A percentile compares a stretch with the other conserved stretches of the same genome.
phyloP scores from a whole-genome alignment of 2,797 vertebrate species.

The Clarias pachynema region DNA sequence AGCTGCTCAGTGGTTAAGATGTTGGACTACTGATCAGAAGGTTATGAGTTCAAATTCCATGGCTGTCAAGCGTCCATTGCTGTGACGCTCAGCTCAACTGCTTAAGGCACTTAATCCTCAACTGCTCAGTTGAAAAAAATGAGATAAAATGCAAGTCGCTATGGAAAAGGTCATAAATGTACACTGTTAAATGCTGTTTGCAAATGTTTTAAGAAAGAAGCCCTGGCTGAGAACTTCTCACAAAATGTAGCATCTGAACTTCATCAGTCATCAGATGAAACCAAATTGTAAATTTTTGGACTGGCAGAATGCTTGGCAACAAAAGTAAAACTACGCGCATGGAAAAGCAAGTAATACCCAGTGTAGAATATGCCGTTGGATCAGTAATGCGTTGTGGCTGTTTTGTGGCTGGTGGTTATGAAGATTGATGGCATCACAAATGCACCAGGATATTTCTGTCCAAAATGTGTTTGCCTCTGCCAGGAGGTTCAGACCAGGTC shows the following conservation, averaged over 20 bases:
- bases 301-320: background rate
- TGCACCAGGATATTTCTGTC: constrained; percentile 1
- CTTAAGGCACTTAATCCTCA: too few species aligned
- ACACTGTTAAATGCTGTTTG: background rate
- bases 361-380: background rate
- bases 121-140: too few species aligned
- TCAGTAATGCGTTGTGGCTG: background rate
- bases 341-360: background rate
- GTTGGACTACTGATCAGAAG: too few species aligned
- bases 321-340: background rate
- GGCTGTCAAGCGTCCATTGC: too few species aligned
- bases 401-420: constrained; percentile 12
- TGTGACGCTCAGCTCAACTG: too few species aligned
- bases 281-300: background rate
- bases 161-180: too few species aligned
- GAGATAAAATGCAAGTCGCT: too few species aligned
- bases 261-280: background rate
- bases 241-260: background rate
- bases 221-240: background rate
- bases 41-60: too few species aligned
- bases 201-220: background rate
- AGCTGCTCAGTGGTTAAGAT: too few species aligned
- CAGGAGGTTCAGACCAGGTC: background rate
- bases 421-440: background rate
- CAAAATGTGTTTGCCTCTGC: constrained; percentile 5